phyloP scores from a whole-genome alignment of 2,797 vertebrate species.

The Hippoglossus hippoglossus region DNA sequence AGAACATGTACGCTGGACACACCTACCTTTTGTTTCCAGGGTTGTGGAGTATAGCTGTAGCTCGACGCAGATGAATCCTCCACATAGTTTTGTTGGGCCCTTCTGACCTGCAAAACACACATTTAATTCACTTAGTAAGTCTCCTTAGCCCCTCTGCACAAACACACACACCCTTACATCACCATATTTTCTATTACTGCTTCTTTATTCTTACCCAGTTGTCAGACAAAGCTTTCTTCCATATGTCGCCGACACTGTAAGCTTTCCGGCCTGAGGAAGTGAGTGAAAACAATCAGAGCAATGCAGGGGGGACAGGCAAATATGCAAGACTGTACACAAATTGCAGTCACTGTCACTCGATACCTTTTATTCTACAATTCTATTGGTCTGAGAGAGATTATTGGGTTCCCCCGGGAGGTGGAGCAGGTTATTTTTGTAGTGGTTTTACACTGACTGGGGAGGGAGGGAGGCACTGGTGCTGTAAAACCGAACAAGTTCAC shows the following conservation, averaged over 20 bases:
- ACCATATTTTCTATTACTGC: slow-evolving; percentile 7
- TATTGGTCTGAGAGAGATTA: too few relatives aligned
- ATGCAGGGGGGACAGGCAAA: background rate
- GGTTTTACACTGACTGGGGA: too few relatives aligned
- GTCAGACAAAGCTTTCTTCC: slow-evolving; percentile 28
- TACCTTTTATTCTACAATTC: too few relatives aligned
- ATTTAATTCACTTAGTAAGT: background rate
- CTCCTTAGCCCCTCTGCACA: background rate
- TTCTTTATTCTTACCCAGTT: slow-evolving; percentile 50
- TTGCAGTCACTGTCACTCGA: background rate
- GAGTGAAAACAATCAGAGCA: slow-evolving; percentile 29
- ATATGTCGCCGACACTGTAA: slow-evolving; percentile 7
- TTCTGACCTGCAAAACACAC: slow-evolving; percentile 51
- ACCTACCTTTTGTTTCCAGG: slow-evolving; percentile 78
- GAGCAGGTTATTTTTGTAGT: too few relatives aligned
- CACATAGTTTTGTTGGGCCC: slow-evolving; percentile 3
- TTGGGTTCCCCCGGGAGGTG: too few relatives aligned
- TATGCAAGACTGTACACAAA: background rate
- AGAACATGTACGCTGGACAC: slow-evolving; percentile 2
- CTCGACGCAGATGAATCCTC: slow-evolving; percentile 52
- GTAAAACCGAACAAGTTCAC: too few relatives aligned
- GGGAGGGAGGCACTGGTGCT: too few relatives aligned
- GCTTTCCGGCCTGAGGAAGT: slow-evolving; percentile 44
- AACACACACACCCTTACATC: background rate
- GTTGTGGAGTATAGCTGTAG: slow-evolving; percentile 49